A percentile compares a stretch with the other conserved stretches of the same genome.
Conservation (phyloP, 1,140 invertebrate genomes). For the Pseudomyrmex concolor region DNA sequence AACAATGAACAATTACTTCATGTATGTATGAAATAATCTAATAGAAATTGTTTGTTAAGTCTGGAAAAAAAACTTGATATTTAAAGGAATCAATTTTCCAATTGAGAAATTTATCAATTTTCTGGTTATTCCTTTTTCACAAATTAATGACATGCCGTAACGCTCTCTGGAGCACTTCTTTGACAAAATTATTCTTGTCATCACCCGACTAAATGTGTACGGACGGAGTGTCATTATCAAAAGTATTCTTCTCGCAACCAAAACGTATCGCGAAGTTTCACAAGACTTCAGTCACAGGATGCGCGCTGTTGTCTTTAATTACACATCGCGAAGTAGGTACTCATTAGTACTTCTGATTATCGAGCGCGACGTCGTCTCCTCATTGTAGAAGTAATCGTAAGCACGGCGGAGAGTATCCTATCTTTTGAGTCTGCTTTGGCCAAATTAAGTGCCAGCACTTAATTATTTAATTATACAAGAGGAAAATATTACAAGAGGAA, state of each 20-base stretch:
- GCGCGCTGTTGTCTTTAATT: constrained; percentile 45
- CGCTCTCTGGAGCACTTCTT: constrained; percentile 7
- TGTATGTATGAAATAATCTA: too few species aligned
- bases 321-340: constrained; percentile 1
- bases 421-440: not conserved
- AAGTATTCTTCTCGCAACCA: constrained; percentile 11
- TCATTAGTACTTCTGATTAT: constrained; percentile 59
- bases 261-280: not conserved
- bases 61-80: not conserved
- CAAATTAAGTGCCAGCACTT: constrained; percentile 66
- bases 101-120: constrained; percentile 13
- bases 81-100: not conserved
- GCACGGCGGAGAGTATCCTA: constrained; percentile 29
- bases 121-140: not conserved
- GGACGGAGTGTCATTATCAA: not conserved
- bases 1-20: too few species aligned
- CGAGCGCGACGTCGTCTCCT: constrained; percentile 34
- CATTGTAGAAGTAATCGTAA: constrained; percentile 40
- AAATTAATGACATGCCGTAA: constrained; percentile 15
- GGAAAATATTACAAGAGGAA: constrained; percentile 16
- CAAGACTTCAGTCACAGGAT: not conserved
- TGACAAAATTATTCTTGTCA: constrained; percentile 19
- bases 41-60: not conserved
- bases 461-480: constrained; percentile 64
- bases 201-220: not conserved